phyloP scores from a whole-genome alignment of 2,797 vertebrate genomes.

The Schizothorax lantsangensis region DNA sequence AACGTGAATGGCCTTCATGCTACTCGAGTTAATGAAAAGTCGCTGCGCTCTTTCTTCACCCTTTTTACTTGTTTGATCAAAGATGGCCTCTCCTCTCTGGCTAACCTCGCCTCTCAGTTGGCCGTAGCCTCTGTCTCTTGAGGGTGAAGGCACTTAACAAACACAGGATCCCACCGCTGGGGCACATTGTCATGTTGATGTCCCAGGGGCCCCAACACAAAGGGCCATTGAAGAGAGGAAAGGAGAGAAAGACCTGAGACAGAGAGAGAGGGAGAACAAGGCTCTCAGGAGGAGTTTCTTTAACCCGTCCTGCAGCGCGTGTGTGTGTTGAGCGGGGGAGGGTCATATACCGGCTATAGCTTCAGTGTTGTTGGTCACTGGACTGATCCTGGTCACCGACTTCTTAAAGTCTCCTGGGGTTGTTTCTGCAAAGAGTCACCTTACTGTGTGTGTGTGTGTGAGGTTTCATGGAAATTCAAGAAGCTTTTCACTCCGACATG shows the following conservation, averaged over 20 bases:
- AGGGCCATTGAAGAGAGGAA: slow-evolving; percentile 70
- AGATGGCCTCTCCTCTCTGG: slow-evolving; percentile 66
- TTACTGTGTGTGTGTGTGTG: slow-evolving; percentile 31
- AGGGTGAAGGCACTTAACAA: slow-evolving; percentile 77
- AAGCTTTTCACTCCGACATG: slow-evolving; percentile 40
- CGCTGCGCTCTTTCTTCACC: slow-evolving; percentile 63
- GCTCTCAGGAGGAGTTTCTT: slow-evolving; percentile 59
- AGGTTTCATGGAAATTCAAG: slow-evolving; percentile 47
- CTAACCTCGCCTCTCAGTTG: slow-evolving; percentile 65
- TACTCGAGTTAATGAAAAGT: slow-evolving; percentile 72
- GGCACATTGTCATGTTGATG: slow-evolving; percentile 84
- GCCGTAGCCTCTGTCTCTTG: slow-evolving; percentile 63
- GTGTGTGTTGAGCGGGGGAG: slow-evolving; percentile 47
- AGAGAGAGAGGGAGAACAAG: slow-evolving; percentile 43
- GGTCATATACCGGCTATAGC: slow-evolving; percentile 41
- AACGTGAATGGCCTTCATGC: slow-evolving; percentile 48
- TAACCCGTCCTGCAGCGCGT: slow-evolving; percentile 56
- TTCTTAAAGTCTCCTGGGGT: slow-evolving; percentile 53
- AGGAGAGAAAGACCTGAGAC: slow-evolving; percentile 50
- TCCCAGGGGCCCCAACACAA: slow-evolving; percentile 72
- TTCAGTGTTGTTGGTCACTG: slow-evolving; percentile 54
- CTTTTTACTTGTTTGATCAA: slow-evolving; percentile 73
- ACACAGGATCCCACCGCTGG: slow-evolving; percentile 79
- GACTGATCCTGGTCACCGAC: slow-evolving; percentile 54
- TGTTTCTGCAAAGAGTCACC: slow-evolving; percentile 44